A percentile compares a stretch with the other conserved stretches of the same genome.
phyloP scores from a whole-genome alignment of 1,140 invertebrate species.

The Laodelphax striatellus region DNA sequence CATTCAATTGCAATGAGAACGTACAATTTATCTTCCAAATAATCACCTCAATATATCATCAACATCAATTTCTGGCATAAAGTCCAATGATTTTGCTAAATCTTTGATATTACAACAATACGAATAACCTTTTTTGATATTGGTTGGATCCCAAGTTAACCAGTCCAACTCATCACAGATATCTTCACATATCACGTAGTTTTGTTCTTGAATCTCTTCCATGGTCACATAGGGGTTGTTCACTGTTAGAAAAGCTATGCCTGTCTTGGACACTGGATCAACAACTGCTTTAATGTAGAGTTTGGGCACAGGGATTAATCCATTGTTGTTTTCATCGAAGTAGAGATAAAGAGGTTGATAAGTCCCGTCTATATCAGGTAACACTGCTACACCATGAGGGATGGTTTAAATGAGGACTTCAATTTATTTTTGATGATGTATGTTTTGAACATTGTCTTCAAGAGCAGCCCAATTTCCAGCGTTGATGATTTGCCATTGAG shows the following conservation, averaged over 20 bases:
- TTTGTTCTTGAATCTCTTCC: slow-evolving; percentile 19
- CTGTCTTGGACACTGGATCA: slow-evolving; percentile 35
- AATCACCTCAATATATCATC: too few relatives aligned
- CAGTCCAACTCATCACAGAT: slow-evolving; percentile 7
- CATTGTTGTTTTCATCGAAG: slow-evolving; percentile 31
- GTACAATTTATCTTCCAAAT: slow-evolving; percentile 19
- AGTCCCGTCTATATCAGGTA: slow-evolving; percentile 33
- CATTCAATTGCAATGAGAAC: too few relatives aligned
- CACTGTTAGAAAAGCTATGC: slow-evolving; percentile 45
- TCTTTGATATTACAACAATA: slow-evolving; percentile 19
- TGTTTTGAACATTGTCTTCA: slow-evolving; percentile 12
- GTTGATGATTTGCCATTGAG: slow-evolving; percentile 46
- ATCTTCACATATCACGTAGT: slow-evolving; percentile 39
- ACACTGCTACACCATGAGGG: slow-evolving; percentile 36
- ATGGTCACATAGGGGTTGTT: slow-evolving; percentile 47
- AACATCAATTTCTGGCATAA: slow-evolving; percentile 6
- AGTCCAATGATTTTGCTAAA: background rate
- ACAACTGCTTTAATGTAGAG: slow-evolving; percentile 50
- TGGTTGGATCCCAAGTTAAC: slow-evolving; percentile 1
- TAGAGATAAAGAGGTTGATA: slow-evolving; percentile 36
- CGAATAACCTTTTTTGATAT: slow-evolving; percentile 16
- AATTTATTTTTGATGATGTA: too few relatives aligned
- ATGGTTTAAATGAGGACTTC: slow-evolving; percentile 43
- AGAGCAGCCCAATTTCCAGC: slow-evolving; percentile 38
- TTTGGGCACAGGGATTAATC: slow-evolving; percentile 38